These are phyloP conservation scores for Halocaridina rubra DNA, from an alignment of 2,888 invertebrate genomes.

Conservation along the genomic window DNA sequence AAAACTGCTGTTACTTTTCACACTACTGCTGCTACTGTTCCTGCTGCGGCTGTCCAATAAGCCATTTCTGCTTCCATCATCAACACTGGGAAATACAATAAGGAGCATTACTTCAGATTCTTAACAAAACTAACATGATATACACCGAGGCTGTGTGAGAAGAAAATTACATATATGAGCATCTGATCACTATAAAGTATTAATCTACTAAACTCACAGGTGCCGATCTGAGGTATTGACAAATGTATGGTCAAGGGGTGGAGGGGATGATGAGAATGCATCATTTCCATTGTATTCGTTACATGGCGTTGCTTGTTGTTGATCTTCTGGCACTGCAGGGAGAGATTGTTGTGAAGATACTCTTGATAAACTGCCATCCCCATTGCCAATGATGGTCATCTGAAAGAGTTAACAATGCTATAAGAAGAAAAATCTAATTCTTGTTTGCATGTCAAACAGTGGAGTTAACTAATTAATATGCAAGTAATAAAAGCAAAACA, in stretches of 20 bases:
- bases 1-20: slow-evolving; percentile 43
- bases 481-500: too few species aligned
- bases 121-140: too few species aligned
- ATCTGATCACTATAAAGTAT: too few species aligned
- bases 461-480: too few species aligned
- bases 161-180: background rate
- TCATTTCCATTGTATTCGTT: slow-evolving; percentile 10
- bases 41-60: background rate
- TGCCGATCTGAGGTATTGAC: background rate
- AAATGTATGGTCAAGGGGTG: slow-evolving; percentile 45
- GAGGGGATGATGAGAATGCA: slow-evolving; percentile 41
- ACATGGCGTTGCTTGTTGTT: background rate
- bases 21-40: slow-evolving; percentile 13
- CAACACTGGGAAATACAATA: slow-evolving; percentile 12
- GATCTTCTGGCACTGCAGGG: slow-evolving; percentile 52
- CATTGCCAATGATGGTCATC: slow-evolving; percentile 48
- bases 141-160: background rate
- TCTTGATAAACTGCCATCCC: slow-evolving; percentile 36
- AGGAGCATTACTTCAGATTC: too few species aligned
- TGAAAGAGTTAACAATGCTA: background rate
- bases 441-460: too few species aligned
- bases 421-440: background rate
- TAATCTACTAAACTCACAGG: background rate
- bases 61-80: slow-evolving; percentile 6
- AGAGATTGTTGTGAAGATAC: slow-evolving; percentile 57